phyloP scores from a whole-genome alignment of 1,140 invertebrate genomes.

The Drosophila asahinai region DNA sequence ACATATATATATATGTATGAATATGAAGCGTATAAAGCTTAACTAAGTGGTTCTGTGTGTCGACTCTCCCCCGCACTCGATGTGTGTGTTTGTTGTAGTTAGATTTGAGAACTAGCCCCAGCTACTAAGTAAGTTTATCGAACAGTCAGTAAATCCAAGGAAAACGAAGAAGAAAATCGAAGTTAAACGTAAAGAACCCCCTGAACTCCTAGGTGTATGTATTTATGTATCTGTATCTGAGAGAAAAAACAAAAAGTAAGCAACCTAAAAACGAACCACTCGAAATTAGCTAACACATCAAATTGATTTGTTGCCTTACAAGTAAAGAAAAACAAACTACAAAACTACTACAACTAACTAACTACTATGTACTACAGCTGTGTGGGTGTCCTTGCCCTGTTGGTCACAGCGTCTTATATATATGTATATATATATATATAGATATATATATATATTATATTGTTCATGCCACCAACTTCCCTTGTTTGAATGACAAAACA shows the following conservation, averaged over 20 bases:
- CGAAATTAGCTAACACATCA: conserved; percentile 56
- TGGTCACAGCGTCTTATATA: conserved; percentile 35
- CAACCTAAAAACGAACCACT: conserved; percentile 38
- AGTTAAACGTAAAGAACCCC: conserved; percentile 3
- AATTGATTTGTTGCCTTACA: conserved; percentile 62
- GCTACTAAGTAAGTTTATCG: conserved; percentile 36
- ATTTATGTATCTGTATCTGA: conserved; percentile 19
- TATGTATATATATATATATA: conserved; percentile 1
- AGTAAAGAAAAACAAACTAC: conserved; percentile 5
- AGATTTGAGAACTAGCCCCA: conserved; percentile 36
- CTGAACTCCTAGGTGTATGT: conserved; percentile 27
- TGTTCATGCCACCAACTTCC: conserved; percentile 63
- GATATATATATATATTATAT: conserved; percentile 15
- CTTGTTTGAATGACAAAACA: conserved; percentile 77
- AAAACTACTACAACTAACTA: conserved; percentile 34
- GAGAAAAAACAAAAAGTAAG: neutral
- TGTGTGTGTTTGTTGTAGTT: conserved; percentile 47
- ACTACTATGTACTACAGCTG: conserved; percentile 19
- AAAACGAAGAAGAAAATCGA: conserved; percentile 1
- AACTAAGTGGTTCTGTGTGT: conserved; percentile 33
- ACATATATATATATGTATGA: conserved; percentile 25
- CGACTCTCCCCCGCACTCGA: conserved; percentile 14
- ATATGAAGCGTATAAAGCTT: conserved; percentile 18
- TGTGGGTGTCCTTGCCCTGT: conserved; percentile 13
- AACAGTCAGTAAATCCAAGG: neutral